Evolutionary conservation across 2,797 vertebrate genomes (phyloP).

Genomic region (Sebastolobus alascanus): DNA sequence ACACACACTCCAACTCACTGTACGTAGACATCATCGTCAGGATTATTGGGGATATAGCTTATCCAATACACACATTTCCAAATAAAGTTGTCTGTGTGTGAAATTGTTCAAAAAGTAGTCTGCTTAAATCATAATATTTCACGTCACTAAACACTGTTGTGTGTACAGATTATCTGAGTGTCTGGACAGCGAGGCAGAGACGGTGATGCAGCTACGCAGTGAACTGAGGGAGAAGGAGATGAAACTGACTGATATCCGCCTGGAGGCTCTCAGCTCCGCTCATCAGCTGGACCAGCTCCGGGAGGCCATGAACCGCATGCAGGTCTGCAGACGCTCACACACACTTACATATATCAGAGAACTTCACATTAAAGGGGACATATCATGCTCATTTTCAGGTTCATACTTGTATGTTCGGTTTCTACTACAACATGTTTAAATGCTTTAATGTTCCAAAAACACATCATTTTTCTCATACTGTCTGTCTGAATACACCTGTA

Average conservation of each 20-base stretch:
- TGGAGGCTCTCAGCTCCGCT: conserved; percentile 97
- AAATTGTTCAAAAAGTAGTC: background rate
- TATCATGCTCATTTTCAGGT: no score
- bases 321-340: conserved; percentile 83
- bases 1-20: conserved; percentile 95
- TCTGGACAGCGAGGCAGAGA: conserved; percentile 94
- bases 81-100: background rate
- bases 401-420: no score
- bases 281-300: conserved; percentile 98
- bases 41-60: background rate
- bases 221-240: conserved; percentile 99
- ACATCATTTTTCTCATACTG: no score
- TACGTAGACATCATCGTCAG: conserved; percentile 71
- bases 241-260: conserved; percentile 97
- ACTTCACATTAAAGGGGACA: background rate
- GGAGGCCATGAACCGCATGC: conserved; percentile 99
- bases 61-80: background rate
- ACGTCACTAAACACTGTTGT: background rate
- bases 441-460: no score
- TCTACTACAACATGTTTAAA: no score
- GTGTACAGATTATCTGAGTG: conserved; percentile 91
- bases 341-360: background rate
- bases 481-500: no score
- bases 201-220: conserved; percentile 94
- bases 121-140: background rate